A percentile compares a stretch with the other conserved stretches of the same genome.
phyloP scores from a whole-genome alignment of 2,888 invertebrate species.

The Meteorus cinctellus region DNA sequence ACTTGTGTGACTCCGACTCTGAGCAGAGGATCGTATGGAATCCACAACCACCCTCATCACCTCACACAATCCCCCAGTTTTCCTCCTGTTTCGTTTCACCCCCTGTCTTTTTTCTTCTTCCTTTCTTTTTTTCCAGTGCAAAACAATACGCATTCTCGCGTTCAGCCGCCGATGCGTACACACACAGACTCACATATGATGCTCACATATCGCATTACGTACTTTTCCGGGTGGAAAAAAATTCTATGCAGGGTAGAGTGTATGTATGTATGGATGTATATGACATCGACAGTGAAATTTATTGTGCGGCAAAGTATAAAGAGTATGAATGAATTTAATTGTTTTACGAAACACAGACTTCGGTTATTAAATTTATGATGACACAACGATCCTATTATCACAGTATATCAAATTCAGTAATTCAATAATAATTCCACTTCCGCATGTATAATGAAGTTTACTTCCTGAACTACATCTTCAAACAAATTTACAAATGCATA shows the following conservation, averaged over 20 bases:
- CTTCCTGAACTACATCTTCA: background rate
- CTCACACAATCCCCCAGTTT: conserved; percentile 1
- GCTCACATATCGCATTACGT: conserved; percentile 45
- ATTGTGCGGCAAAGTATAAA: conserved; percentile 16
- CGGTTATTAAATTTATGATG: conserved; percentile 27
- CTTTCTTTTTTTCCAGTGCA: conserved; percentile 24
- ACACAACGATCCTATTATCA: background rate
- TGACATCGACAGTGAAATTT: conserved; percentile 9
- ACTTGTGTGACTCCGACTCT: conserved; percentile 2
- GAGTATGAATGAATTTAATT: conserved; percentile 23
- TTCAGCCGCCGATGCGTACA: conserved; percentile 36
- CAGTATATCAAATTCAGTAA: background rate
- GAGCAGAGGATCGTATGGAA: conserved; percentile 8
- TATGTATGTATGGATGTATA: background rate
- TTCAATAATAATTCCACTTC: background rate
- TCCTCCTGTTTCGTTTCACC: conserved; percentile 4
- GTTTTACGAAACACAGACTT: conserved; percentile 3
- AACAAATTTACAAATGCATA: background rate
- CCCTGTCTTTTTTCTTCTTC: conserved; percentile 7
- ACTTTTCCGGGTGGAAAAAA: conserved; percentile 43
- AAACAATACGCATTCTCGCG: conserved; percentile 46
- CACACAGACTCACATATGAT: conserved; percentile 24
- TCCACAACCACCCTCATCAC: background rate
- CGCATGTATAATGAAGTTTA: background rate
- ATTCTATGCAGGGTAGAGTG: background rate